Conservation (phyloP, 2,888 invertebrate species). For the Hirtodrosophila cameraria region DNA sequence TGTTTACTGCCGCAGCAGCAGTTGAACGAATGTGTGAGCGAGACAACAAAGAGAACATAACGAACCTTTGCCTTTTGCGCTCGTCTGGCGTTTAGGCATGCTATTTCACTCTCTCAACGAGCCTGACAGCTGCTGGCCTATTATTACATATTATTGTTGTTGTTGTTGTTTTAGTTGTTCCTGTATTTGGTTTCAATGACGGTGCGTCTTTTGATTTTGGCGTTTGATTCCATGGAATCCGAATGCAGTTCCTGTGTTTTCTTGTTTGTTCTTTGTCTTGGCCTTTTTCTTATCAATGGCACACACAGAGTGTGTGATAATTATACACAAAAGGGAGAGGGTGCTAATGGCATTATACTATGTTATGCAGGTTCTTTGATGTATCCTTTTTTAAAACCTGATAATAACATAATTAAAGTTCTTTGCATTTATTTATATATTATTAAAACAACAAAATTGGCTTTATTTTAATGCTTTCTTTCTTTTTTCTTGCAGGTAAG, state of each 20-base stretch:
- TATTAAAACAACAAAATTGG: conserved; percentile 1
- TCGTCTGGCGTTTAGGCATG: neutral
- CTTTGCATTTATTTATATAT: neutral
- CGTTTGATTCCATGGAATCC: conserved; percentile 62
- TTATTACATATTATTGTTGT: conserved; percentile 13
- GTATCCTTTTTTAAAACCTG: conserved; percentile 19
- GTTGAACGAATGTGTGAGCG: conserved; percentile 4
- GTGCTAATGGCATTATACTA: conserved; percentile 47
- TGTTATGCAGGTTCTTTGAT: conserved; percentile 4
- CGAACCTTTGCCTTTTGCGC: conserved; percentile 29
- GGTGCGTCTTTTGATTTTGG: conserved; percentile 56
- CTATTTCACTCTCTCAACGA: conserved; percentile 1
- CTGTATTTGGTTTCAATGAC: conserved; percentile 65
- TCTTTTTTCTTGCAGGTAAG: conserved; percentile 57
- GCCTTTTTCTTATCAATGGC: conserved; percentile 47
- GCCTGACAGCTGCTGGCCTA: conserved; percentile 39
- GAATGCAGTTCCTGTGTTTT: conserved; percentile 76
- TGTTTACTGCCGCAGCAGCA: conserved; percentile 47
- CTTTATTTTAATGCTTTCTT: conserved; percentile 24
- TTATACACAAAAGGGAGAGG: conserved; percentile 45
- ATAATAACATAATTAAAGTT: conserved; percentile 35
- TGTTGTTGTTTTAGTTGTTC: conserved; percentile 40
- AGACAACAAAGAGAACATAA: conserved; percentile 27
- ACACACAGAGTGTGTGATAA: conserved; percentile 67
- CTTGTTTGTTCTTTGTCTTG: conserved; percentile 42